A percentile compares a stretch with the other conserved stretches of the same genome.
These are phyloP conservation scores for Sinocyclocheilus maitianheensis DNA, from an alignment of 2,113 vertebrate species.

Conservation along the genomic window DNA sequence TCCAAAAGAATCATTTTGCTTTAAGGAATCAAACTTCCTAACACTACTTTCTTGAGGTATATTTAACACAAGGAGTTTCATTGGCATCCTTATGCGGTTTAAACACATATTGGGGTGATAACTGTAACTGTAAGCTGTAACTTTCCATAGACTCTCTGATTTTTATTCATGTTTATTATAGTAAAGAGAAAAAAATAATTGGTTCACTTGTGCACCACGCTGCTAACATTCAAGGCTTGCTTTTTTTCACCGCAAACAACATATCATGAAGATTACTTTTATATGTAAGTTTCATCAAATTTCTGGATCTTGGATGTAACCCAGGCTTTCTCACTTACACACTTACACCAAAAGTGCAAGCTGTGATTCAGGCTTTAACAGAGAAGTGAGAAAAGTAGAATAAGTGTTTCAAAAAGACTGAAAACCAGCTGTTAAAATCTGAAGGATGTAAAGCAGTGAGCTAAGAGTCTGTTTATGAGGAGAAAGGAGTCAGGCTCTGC, in stretches of 20 bases:
- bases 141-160: not conserved
- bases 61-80: not conserved
- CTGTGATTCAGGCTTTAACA: not conserved
- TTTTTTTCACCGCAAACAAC: not conserved
- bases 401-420: not conserved
- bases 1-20: too few species aligned
- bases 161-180: not conserved
- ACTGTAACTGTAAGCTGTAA: not conserved
- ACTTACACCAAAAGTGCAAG: not conserved
- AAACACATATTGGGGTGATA: not conserved
- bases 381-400: not conserved
- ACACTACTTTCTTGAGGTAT: not conserved
- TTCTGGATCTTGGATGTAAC: not conserved
- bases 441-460: conserved; percentile 1
- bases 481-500: not conserved
- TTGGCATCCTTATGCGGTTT: not conserved
- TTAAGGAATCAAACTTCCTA: not conserved
- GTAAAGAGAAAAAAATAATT: not conserved
- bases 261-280: not conserved
- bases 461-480: not conserved
- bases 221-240: not conserved
- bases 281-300: not conserved
- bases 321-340: not conserved
- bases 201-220: not conserved
- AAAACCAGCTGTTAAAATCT: conserved; percentile 10